A percentile compares a stretch with the other conserved stretches of the same genome.
Conservation (phyloP, 2,113 vertebrate species). For the Apistogramma diplotaenia region DNA sequence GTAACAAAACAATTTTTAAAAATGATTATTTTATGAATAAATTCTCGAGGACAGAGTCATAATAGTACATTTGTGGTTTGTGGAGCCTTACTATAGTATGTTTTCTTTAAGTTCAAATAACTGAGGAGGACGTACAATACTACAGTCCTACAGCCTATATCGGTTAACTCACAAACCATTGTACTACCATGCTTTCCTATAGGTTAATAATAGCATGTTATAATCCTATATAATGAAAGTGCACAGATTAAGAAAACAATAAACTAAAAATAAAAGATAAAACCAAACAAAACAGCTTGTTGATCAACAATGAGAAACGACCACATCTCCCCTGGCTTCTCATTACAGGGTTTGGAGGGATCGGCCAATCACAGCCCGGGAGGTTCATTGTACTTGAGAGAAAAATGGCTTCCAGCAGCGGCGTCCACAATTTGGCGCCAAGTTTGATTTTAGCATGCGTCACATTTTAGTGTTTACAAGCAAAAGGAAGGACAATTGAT, state of each 20-base stretch:
- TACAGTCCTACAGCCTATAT: slow-evolving; percentile 42
- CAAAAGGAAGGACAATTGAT: neutral
- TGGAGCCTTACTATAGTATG: slow-evolving; percentile 70
- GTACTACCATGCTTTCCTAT: slow-evolving; percentile 80
- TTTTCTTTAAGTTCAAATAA: slow-evolving; percentile 65
- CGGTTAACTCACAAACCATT: slow-evolving; percentile 78
- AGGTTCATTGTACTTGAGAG: slow-evolving; percentile 80
- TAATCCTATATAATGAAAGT: slow-evolving; percentile 90
- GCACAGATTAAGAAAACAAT: slow-evolving; percentile 84
- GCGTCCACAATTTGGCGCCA: slow-evolving; percentile 62
- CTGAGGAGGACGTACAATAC: slow-evolving; percentile 41
- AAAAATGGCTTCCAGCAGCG: slow-evolving; percentile 80
- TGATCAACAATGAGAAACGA: slow-evolving; percentile 56
- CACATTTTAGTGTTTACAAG: slow-evolving; percentile 7
- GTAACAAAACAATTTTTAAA: slow-evolving; percentile 77
- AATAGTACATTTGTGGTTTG: slow-evolving; percentile 77
- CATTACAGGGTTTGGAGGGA: slow-evolving; percentile 33
- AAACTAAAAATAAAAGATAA: slow-evolving; percentile 62
- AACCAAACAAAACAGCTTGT: slow-evolving; percentile 54
- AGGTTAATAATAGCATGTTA: slow-evolving; percentile 79
- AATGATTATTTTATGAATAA: slow-evolving; percentile 78
- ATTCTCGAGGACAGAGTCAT: slow-evolving; percentile 76
- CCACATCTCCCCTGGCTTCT: slow-evolving; percentile 39
- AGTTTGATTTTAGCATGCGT: slow-evolving; percentile 8
- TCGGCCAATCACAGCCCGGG: slow-evolving; percentile 54